These are phyloP conservation scores for Cheirogaleus major DNA, from an alignment of 2,797 vertebrate species.

Conservation along the genomic window DNA sequence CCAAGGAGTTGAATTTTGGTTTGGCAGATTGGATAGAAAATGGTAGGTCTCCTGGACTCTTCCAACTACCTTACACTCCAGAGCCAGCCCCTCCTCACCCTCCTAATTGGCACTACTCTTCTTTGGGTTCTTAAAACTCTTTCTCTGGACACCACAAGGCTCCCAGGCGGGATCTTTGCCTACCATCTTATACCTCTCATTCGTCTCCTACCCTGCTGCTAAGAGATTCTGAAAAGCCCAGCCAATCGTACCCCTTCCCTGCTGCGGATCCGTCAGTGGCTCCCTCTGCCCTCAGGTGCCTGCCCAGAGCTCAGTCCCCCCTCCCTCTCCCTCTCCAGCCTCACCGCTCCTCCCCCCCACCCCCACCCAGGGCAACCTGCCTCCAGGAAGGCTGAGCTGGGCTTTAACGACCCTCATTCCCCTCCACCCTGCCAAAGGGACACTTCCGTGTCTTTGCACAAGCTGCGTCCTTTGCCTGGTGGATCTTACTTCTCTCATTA, in stretches of 20 bases:
- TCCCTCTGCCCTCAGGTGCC: neutral
- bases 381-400: neutral
- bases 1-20: neutral
- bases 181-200: neutral
- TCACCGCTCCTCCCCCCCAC: neutral
- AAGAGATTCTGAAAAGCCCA: neutral
- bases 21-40: neutral
- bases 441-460: neutral
- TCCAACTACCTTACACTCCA: neutral
- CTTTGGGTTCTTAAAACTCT: neutral
- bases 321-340: neutral
- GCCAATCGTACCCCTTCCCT: neutral
- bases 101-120: neutral
- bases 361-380: neutral
- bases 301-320: neutral
- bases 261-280: neutral
- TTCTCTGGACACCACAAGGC: neutral
- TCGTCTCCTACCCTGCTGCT: neutral
- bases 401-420: neutral
- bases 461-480: neutral
- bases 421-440: neutral
- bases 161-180: neutral
- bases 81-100: neutral
- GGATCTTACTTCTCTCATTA: neutral
- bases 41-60: neutral